Conservation (phyloP, 1,140 invertebrate genomes). For the Drosophila azteca region DNA sequence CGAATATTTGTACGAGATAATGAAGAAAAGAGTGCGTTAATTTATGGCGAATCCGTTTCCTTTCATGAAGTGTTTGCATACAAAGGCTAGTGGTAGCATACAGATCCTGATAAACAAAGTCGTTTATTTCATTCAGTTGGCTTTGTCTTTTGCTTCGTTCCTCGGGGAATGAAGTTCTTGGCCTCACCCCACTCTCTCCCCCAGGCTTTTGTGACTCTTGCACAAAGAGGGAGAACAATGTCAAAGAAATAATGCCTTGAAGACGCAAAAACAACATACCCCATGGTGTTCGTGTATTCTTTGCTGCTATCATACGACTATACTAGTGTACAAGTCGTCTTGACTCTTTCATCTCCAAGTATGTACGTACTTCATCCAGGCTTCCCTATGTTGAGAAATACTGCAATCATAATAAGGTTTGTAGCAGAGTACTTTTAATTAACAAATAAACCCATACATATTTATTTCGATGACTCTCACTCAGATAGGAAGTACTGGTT, state of each 20-base stretch:
- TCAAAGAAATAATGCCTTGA: slow-evolving; percentile 10
- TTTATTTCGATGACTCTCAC: too few species aligned
- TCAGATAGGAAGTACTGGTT: too few species aligned
- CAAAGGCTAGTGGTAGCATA: neutral
- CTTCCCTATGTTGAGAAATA: too few species aligned
- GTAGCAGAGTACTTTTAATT: too few species aligned
- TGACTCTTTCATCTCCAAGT: too few species aligned
- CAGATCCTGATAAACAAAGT: slow-evolving; percentile 12
- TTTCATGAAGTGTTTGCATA: neutral
- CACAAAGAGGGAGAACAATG: slow-evolving; percentile 17
- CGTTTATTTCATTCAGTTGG: slow-evolving; percentile 17
- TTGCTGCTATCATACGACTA: neutral
- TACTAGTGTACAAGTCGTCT: neutral
- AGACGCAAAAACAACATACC: neutral
- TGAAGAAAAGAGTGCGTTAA: neutral
- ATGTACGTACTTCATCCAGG: neutral
- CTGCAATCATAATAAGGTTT: too few species aligned
- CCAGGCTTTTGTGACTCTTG: slow-evolving; percentile 7
- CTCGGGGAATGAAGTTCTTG: neutral
- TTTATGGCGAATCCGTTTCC: slow-evolving; percentile 2
- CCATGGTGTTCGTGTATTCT: neutral
- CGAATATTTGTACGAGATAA: neutral
- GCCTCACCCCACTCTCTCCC: neutral
- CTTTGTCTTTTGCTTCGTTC: slow-evolving; percentile 4
- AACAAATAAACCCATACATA: too few species aligned